Conservation (phyloP, 2,888 invertebrate species). For the Stenoptilia bipunctidactyla region DNA sequence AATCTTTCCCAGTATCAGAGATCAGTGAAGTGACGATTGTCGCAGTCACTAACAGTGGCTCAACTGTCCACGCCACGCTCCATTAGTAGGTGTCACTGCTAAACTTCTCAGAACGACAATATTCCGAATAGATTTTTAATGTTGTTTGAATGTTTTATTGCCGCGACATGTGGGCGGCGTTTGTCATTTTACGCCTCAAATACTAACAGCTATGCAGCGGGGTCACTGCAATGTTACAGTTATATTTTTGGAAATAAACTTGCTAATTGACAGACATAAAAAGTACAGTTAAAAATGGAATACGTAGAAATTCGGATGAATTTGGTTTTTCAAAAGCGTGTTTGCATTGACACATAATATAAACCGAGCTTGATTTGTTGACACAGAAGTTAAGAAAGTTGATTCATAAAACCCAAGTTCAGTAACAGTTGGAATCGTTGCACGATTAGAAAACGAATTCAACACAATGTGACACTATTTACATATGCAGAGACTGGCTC, state of each 20-base stretch:
- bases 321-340: no score
- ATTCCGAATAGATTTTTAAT: constrained; percentile 1
- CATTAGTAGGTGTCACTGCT: constrained; percentile 26
- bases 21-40: constrained; percentile 22
- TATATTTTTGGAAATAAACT: no score
- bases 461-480: constrained; percentile 20
- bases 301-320: no score
- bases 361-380: no score
- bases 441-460: constrained; percentile 1
- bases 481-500: constrained; percentile 36
- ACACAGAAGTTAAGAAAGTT: no score
- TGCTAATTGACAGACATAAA: no score
- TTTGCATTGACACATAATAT: no score
- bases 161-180: background rate
- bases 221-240: no score
- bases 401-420: no score
- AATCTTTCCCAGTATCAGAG: constrained; percentile 36
- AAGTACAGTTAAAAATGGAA: no score
- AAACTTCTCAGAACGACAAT: constrained; percentile 5
- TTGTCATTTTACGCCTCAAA: background rate
- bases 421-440: background rate
- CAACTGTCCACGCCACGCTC: constrained; percentile 31
- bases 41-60: constrained; percentile 25
- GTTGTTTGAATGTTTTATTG: background rate
- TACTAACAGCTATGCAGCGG: background rate